These are phyloP conservation scores for Corythaeola cristata DNA, from an alignment of 2,113 vertebrate genomes.

Conservation along the genomic window DNA sequence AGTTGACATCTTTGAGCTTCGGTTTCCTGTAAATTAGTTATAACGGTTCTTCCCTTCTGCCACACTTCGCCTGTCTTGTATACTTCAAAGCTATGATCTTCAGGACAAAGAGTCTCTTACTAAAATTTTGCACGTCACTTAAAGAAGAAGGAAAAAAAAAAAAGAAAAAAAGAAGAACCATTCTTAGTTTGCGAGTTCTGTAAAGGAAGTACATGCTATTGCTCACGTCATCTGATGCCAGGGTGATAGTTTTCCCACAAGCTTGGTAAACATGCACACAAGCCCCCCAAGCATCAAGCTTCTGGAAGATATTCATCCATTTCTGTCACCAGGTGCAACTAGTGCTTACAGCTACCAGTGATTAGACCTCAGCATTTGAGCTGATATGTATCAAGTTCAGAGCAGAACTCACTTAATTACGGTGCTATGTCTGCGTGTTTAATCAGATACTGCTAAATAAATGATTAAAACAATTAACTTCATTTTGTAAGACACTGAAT, in stretches of 20 bases:
- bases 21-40: conserved; percentile 28
- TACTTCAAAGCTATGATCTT: not conserved
- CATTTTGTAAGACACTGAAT: not conserved
- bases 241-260: not conserved
- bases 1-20: not conserved
- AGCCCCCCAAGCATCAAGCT: not conserved
- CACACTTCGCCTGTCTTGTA: not conserved
- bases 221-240: not conserved
- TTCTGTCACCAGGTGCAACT: not conserved
- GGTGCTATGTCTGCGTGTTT: not conserved
- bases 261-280: not conserved
- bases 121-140: not conserved
- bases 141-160: not conserved
- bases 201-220: not conserved
- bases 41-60: not conserved
- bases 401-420: conserved; percentile 20
- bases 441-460: conserved; percentile 42
- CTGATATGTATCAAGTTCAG: not conserved
- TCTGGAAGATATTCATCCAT: not conserved
- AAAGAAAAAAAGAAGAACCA: not conserved
- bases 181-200: not conserved
- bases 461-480: conserved; percentile 11
- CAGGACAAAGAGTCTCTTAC: not conserved
- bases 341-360: not conserved
- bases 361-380: not conserved